Evolutionary conservation across 2,888 invertebrate genomes (phyloP), one percentile per base, ranked within the genome.

Genomic region (Drosophila anomelani): DNA sequence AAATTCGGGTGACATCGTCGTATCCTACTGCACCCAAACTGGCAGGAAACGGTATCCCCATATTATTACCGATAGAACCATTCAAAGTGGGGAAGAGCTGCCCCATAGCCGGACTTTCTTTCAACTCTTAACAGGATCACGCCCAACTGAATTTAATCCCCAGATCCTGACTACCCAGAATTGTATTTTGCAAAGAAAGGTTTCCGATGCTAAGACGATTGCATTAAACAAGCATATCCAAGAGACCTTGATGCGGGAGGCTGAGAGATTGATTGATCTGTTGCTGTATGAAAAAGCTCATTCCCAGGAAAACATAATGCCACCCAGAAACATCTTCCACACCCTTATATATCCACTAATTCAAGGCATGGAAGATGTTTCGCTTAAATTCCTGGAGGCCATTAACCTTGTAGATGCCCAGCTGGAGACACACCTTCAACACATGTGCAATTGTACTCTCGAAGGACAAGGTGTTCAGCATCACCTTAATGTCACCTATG

Each of bases 11-110:
- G 4, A 34, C 0, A n/a, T 3, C 32, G 1, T 17, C 15, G 26
- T 61, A 10, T 17, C 23, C 8, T 61, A 34, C 17, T 60, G 60
- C 8, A 60, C 23, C 15, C 8, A 13, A 34, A 59, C 60, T 17
- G 60, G 60, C 3, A 41, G 13, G 5, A 61, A 60, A 34, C 60
- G 60, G 26, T 61, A 34, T 61, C 5, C 17, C 3, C 32, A 15
- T 10, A 15, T 15, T 8, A n/a, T 2, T 1, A 9, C 4, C 12
- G 10, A 4, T 13, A 3, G 0, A 17, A 3, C n/a, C 2, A 12
- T 10, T 0, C n/a, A 12, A 5, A 23, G 7, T 5, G 23, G 15
- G 17, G 5, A 34, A 6, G 10, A 10, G 1, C 2, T 15, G 2
- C 32, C 23, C 7, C n/a, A 60, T 7, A 32, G 7, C 6, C 23